These are phyloP conservation scores for Lasius platythorax DNA, from an alignment of 2,888 invertebrate genomes.

Conservation along the genomic window DNA sequence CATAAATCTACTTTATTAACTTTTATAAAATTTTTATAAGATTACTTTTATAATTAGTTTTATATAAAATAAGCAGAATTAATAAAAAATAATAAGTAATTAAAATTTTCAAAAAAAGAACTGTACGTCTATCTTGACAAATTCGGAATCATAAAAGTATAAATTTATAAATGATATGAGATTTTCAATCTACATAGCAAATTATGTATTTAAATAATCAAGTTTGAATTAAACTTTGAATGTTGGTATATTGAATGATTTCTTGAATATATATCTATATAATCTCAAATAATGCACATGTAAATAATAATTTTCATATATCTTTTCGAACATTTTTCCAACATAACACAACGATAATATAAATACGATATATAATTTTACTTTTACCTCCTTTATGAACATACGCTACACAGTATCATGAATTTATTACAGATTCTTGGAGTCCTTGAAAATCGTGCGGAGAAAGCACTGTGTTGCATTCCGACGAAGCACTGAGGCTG, in stretches of 20 bases:
- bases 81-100: not conserved
- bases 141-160: not conserved
- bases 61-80: not conserved
- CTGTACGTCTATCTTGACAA: not conserved
- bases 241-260: not conserved
- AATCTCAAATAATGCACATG: not conserved
- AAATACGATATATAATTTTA: not conserved
- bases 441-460: conserved; percentile 90
- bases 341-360: no score
- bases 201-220: not conserved
- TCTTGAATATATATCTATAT: not conserved
- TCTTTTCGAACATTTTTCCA: not conserved
- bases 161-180: not conserved
- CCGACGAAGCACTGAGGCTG: conserved; percentile 85
- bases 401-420: not conserved
- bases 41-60: not conserved
- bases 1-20: not conserved
- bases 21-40: not conserved
- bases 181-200: not conserved
- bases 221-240: not conserved
- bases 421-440: conserved; percentile 88
- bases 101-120: not conserved
- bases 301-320: not conserved
- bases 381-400: not conserved
- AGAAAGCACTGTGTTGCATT: conserved; percentile 90